Evolutionary conservation across 2,888 invertebrate genomes (phyloP), one percentile per base, ranked within the genome.

Genomic region (Napeogenes sylphis): DNA sequence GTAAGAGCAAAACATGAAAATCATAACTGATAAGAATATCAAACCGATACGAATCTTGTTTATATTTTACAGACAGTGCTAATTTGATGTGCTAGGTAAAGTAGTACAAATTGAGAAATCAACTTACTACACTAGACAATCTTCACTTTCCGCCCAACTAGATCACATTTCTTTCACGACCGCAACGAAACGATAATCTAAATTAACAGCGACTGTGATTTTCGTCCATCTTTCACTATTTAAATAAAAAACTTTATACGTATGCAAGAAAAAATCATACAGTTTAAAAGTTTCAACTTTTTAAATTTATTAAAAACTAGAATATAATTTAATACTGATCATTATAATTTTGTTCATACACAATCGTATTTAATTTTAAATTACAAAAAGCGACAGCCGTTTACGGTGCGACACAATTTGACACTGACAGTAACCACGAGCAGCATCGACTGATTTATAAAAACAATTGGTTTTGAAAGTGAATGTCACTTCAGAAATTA

Each of bases 121-220:
- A 56, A 63, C 65, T 70, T 73, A 86, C 88, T 82, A 74, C 64
- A 65, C 74, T 73, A 73, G 59, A 64, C 61, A 65, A 79, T 83
- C 79, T 79, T 79, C 75, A 72, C 63, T 77, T 74, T 73, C 64
- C 67, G 69, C 63, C 69, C 63, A 80, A 83, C 78, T 78, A 76
- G 72, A 79, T 82, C 84, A 87, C 85, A 87, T 85, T 85, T 84
- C 81, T 85, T 75, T 67, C 78, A 73, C 73, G 71, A 78, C 75
- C 74, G 72, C 74, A 69, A 78, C 70, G 76, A 77, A 73, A 76
- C 72, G 74, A 80, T 72, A 75, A 78, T 74, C 74, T 79, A 81
- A 74, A 81, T 77, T 73, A 75, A 81, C 75, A 79, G 76, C 71
- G 71, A 75, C 71, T 71, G 72, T 77, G 79, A 83, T 82, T 81